A percentile compares a stretch with the other conserved stretches of the same genome.
Conservation (phyloP, 2,113 vertebrate genomes). For the Eublepharis macularius region DNA sequence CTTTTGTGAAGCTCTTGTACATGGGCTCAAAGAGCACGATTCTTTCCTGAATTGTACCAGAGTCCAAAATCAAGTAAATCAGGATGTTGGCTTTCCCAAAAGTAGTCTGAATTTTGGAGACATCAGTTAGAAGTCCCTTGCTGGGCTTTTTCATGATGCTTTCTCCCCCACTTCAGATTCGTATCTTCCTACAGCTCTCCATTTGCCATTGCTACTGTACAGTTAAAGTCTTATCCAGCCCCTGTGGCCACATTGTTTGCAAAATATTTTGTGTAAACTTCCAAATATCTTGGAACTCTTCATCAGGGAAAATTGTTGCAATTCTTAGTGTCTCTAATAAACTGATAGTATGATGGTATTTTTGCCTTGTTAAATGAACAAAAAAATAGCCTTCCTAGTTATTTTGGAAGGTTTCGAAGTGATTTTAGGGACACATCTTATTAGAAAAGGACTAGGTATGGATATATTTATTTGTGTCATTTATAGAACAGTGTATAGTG, state of each 20-base stretch:
- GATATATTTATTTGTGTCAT: too few relatives aligned
- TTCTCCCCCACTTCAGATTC: neutral
- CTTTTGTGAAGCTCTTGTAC: neutral
- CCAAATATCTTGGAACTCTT: neutral
- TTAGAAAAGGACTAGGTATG: too few relatives aligned
- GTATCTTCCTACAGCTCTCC: neutral
- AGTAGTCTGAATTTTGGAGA: neutral
- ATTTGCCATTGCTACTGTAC: neutral
- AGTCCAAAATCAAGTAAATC: neutral
- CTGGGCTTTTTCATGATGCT: neutral
- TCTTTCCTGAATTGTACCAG: neutral
- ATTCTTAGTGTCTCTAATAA: neutral
- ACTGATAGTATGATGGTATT: neutral
- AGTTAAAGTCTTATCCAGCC: too few relatives aligned
- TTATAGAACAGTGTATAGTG: too few relatives aligned
- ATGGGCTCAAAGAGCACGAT: neutral
- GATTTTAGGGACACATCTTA: too few relatives aligned
- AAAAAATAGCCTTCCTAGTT: too few relatives aligned
- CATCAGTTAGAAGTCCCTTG: neutral
- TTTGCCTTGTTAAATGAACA: too few relatives aligned
- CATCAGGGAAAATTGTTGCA: neutral
- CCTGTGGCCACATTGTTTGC: neutral
- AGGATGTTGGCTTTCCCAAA: neutral
- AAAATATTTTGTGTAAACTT: neutral
- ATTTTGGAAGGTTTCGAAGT: too few relatives aligned